Evolutionary conservation across 2,888 invertebrate species (phyloP).

Genomic region (Eudasyphora cyanicolor): DNA sequence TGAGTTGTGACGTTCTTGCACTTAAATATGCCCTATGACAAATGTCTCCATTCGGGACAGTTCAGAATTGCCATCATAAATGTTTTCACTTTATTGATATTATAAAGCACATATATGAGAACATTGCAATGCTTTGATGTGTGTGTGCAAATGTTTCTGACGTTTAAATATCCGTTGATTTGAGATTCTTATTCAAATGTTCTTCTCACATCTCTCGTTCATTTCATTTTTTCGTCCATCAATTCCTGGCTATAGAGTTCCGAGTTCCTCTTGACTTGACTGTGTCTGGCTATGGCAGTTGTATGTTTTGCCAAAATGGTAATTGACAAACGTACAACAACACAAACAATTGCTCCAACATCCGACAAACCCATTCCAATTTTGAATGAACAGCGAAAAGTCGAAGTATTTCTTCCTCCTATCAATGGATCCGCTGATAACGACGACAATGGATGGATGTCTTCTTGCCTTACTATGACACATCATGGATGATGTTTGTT

Average conservation of each 20-base stretch:
- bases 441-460: not conserved
- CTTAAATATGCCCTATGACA: no score
- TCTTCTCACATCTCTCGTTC: slow-evolving; percentile 12
- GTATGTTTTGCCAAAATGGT: slow-evolving; percentile 22
- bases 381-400: slow-evolving; percentile 46
- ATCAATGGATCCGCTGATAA: slow-evolving; percentile 12
- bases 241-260: not conserved
- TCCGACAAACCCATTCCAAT: slow-evolving; percentile 31
- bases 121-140: not conserved
- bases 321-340: slow-evolving; percentile 43
- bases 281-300: not conserved
- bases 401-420: slow-evolving; percentile 8
- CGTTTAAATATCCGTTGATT: not conserved
- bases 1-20: no score
- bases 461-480: not conserved
- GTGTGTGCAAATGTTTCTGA: not conserved
- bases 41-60: no score
- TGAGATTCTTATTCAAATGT: not conserved
- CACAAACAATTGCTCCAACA: no score
- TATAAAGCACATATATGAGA: no score
- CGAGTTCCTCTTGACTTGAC: not conserved
- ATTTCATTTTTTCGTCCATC: not conserved
- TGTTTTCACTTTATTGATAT: no score
- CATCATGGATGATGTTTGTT: not conserved
- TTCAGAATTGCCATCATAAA: no score